Base-by-base conservation (phyloP, 2,797 vertebrate genomes). In the Coluber constrictor region DNA sequence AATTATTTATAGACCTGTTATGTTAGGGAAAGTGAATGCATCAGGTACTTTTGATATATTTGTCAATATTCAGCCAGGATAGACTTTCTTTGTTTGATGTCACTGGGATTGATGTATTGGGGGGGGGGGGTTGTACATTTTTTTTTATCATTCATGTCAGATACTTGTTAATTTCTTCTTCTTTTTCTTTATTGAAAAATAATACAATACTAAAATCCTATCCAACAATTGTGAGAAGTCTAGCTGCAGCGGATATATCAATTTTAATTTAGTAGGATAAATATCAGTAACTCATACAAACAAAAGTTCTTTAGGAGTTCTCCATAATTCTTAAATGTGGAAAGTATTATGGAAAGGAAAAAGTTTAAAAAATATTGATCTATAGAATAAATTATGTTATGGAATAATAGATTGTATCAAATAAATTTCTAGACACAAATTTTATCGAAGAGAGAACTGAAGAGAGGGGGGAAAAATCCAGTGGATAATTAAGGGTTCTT, bases 401-500 rank as follows among this genome's bases (percentile, higher is more conserved):
- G 9, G 37, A 47, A 25, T 9, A 83, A 83, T 25, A 47, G 74
- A 25, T 83, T 83, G 6, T 9, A 87, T 20, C 0, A 32, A 37
- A 54, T 7, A 55, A 54, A n/a, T 25, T 56, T 57, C 8, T 74
- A 32, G 61, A 47, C 13, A 83, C 13, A 23, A 16, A n/a, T 60
- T 74, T 61, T 0, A 13, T 16, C 51, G 0, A 0, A 2, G 2
- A 37, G 23, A 90, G 1, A 0, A 29, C 56, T 18, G 92, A 70
- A 4, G n/a, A 90, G 1, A 51, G 51, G 51, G 1, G 91, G 43
- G 88, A 11, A 91, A 20, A 9, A 20, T 16, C 1, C 37, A 25
- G 5, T 86, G 59, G 29, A 25, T 23, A 51, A 57, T 43, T 25
- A 90, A 0, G 23, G 2, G 15, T 66, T 37, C 0, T 0, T 10